phyloP scores from a whole-genome alignment of 2,113 vertebrate species.

The Bambusicola thoracicus region DNA sequence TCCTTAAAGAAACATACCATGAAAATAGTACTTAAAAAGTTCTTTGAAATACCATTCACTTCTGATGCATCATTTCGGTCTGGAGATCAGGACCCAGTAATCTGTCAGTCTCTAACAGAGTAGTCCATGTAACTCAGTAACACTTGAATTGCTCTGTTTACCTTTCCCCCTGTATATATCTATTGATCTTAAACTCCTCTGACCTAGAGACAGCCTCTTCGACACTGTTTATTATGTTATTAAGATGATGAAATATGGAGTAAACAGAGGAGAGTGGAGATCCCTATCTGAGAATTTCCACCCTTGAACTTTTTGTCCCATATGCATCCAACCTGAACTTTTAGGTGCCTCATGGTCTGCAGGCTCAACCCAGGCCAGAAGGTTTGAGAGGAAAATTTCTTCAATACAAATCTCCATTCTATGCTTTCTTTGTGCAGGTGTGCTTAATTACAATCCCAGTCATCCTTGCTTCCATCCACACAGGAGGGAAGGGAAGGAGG shows the following conservation, averaged over 20 bases:
- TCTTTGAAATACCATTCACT: neutral
- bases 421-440: neutral
- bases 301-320: neutral
- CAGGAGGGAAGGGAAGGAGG: neutral
- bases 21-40: neutral
- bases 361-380: neutral
- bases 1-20: neutral
- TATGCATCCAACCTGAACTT: neutral
- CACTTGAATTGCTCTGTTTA: neutral
- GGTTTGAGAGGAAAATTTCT: neutral
- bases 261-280: neutral
- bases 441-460: conserved; percentile 15
- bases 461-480: neutral
- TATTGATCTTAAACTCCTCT: neutral
- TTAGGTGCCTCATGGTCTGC: neutral
- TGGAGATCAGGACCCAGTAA: neutral
- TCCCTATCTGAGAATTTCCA: conserved; percentile 17
- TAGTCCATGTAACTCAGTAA: neutral
- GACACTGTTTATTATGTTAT: neutral
- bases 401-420: neutral
- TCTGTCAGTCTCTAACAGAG: neutral
- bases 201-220: neutral
- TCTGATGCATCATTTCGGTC: neutral
- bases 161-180: neutral
- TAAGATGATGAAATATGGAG: neutral